phyloP scores from a whole-genome alignment of 2,888 invertebrate genomes.

The Diploptera punctata region DNA sequence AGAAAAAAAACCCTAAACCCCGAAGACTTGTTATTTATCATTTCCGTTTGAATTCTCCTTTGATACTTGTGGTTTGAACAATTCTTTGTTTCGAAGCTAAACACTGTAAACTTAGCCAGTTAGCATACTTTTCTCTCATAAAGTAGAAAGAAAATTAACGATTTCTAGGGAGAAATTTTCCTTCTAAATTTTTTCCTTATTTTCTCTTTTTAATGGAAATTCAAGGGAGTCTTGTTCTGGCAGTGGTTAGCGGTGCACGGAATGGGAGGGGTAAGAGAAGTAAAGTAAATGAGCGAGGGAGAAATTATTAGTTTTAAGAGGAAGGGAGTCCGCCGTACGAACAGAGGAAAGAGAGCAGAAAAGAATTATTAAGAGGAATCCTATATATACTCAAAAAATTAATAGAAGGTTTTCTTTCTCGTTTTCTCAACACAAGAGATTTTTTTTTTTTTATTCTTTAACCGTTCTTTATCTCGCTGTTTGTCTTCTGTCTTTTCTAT shows the following conservation, averaged over 20 bases:
- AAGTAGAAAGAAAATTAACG: constrained; percentile 27
- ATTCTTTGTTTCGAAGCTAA: not conserved
- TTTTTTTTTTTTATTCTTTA: not conserved
- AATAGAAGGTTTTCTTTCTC: constrained; percentile 23
- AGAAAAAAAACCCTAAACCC: too few relatives aligned
- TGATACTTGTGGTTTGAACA: too few relatives aligned
- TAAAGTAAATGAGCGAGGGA: constrained; percentile 39
- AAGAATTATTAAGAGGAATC: constrained; percentile 1
- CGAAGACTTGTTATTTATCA: too few relatives aligned
- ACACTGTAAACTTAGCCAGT: not conserved
- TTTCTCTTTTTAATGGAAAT: constrained; percentile 36
- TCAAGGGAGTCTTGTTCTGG: constrained; percentile 33
- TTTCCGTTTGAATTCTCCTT: too few relatives aligned
- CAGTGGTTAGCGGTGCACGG: constrained; percentile 20
- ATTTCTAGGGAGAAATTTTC: constrained; percentile 21
- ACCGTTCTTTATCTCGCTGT: constrained; percentile 5
- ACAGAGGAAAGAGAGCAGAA: not conserved
- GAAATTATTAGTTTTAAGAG: constrained; percentile 42
- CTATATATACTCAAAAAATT: constrained; percentile 23
- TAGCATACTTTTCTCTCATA: not conserved
- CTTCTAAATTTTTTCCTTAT: constrained; percentile 17
- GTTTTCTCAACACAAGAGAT: not conserved
- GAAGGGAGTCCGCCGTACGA: constrained; percentile 25
- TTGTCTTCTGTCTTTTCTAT: constrained; percentile 3
- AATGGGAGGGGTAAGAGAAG: not conserved